Conservation (phyloP, 1,140 invertebrate species). For the Galleria mellonella region DNA sequence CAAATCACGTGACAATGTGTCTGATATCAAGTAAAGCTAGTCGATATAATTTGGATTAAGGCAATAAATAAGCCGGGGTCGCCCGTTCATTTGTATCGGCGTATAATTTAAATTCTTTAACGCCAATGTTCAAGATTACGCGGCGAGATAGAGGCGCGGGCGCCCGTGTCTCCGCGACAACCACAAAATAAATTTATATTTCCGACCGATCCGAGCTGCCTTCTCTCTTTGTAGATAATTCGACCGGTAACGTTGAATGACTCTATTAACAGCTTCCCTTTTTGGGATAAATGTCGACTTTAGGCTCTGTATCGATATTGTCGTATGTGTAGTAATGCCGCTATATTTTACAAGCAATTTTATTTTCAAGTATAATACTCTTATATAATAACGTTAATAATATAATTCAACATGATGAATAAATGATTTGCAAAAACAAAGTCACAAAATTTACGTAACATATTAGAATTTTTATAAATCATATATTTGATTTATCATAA, state of each 20-base stretch:
- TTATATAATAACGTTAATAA: too few species aligned
- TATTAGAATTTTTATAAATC: too few species aligned
- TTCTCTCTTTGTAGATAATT: conserved; percentile 74
- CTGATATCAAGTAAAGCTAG: conserved; percentile 58
- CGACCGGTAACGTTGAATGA: conserved; percentile 71
- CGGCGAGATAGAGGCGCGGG: conserved; percentile 63
- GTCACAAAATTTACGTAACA: too few species aligned
- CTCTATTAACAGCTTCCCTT: conserved; percentile 74
- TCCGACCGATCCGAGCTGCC: conserved; percentile 62
- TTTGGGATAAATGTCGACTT: conserved; percentile 69
- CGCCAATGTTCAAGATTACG: conserved; percentile 74
- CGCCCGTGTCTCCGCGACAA: conserved; percentile 66
- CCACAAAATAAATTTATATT: conserved; percentile 73
- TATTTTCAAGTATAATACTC: not conserved
- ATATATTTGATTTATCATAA: too few species aligned
- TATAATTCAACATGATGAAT: too few species aligned
- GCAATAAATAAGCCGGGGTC: conserved; percentile 67
- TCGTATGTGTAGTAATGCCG: conserved; percentile 41
- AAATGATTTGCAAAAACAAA: too few species aligned
- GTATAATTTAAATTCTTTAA: conserved; percentile 75
- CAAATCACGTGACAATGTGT: conserved; percentile 60
- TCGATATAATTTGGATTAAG: conserved; percentile 71
- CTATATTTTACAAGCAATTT: too few species aligned
- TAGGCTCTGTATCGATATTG: conserved; percentile 35
- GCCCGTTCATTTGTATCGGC: conserved; percentile 71